Conservation (phyloP, 2,113 vertebrate species). For the Cebus imitator region DNA sequence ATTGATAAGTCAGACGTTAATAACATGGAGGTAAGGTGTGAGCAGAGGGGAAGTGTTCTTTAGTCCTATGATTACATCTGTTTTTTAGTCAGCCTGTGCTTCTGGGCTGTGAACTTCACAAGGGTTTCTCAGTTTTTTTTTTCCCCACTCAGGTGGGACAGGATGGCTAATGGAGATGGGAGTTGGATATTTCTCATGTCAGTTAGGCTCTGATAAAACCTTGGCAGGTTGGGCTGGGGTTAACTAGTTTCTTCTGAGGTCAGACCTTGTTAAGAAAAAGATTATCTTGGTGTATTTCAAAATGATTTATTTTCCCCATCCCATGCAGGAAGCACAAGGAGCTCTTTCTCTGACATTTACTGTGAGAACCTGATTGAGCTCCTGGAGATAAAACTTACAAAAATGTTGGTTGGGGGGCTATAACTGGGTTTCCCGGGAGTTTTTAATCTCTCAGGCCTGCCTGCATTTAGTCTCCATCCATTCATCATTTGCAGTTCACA, state of each 20-base stretch:
- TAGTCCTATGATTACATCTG: neutral
- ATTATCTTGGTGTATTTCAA: neutral
- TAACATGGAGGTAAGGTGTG: neutral
- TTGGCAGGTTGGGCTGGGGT: neutral
- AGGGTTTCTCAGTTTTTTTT: neutral
- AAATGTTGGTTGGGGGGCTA: neutral
- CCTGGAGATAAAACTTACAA: neutral
- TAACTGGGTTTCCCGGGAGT: neutral
- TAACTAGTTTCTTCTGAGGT: neutral
- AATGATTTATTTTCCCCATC: neutral
- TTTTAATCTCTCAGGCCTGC: neutral
- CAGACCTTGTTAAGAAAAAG: neutral
- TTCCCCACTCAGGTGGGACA: neutral
- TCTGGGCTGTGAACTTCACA: neutral
- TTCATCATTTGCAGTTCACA: neutral
- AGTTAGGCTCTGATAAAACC: neutral
- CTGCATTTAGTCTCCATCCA: neutral
- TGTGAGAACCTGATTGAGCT: neutral
- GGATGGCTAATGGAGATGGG: neutral
- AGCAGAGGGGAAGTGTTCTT: neutral
- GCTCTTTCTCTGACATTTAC: neutral
- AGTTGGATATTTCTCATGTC: neutral
- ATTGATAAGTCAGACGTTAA: neutral
- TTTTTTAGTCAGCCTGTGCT: neutral
- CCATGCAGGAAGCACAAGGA: neutral